A percentile compares a stretch with the other conserved stretches of the same genome.
phyloP scores from a whole-genome alignment of 2,113 vertebrate genomes.

The Gulo gulo region DNA sequence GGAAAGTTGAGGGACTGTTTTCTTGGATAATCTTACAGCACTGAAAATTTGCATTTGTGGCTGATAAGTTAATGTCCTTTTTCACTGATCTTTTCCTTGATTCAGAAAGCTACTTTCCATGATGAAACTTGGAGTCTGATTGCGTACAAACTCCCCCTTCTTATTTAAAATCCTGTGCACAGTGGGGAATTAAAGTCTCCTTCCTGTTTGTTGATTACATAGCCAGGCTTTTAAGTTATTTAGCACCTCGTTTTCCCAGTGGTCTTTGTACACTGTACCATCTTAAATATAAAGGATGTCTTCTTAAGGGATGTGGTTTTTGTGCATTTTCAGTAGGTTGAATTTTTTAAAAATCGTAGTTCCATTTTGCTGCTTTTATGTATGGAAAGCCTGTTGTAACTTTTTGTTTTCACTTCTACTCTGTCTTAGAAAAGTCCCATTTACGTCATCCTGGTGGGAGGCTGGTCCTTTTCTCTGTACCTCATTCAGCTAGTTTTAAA shows the following conservation, averaged over 20 bases:
- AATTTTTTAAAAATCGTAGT: background rate
- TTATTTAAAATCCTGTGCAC: slow-evolving; percentile 25
- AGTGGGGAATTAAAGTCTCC: background rate
- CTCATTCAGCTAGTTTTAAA: slow-evolving; percentile 93
- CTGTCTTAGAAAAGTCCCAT: slow-evolving; percentile 91
- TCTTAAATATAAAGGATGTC: slow-evolving; percentile 48
- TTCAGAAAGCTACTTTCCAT: slow-evolving; percentile 48
- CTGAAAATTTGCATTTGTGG: background rate
- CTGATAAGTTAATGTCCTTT: background rate
- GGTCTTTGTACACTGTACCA: slow-evolving; percentile 18
- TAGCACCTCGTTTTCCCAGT: slow-evolving; percentile 45
- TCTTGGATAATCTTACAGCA: background rate
- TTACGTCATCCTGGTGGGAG: slow-evolving; percentile 91
- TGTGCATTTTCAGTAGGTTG: slow-evolving; percentile 53
- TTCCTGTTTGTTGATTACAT: slow-evolving; percentile 44
- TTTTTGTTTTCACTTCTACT: slow-evolving; percentile 57
- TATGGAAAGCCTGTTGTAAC: slow-evolving; percentile 55
- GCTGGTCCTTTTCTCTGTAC: slow-evolving; percentile 98
- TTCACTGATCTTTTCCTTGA: background rate
- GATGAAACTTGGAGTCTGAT: background rate
- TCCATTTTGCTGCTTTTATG: slow-evolving; percentile 55
- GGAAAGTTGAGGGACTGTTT: background rate
- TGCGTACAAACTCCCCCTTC: background rate
- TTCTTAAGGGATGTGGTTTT: slow-evolving; percentile 57
- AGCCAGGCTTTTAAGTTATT: slow-evolving; percentile 39